Evolutionary conservation across 1,140 invertebrate species (phyloP).

Genomic region (Formica selysi): DNA sequence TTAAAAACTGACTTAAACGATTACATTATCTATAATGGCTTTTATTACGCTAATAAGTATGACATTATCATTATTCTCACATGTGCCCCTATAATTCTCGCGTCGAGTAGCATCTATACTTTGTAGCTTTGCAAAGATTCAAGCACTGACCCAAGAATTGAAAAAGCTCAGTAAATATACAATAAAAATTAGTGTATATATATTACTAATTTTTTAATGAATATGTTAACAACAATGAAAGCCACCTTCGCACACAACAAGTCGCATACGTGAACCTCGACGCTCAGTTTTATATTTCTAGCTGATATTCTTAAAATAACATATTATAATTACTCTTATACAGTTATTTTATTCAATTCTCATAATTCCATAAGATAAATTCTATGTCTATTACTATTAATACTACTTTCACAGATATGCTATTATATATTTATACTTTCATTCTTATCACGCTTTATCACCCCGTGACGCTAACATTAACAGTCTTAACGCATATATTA

Average conservation of each 20-base stretch:
- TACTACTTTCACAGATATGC: constrained; percentile 20
- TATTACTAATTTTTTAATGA: constrained; percentile 18
- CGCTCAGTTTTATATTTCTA: neutral
- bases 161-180: constrained; percentile 19
- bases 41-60: neutral
- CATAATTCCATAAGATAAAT: neutral
- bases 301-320: neutral
- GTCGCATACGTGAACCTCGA: constrained; percentile 36
- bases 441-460: constrained; percentile 2
- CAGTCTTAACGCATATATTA: constrained; percentile 48
- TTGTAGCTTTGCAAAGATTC: constrained; percentile 13
- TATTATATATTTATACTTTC: constrained; percentile 29
- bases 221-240: constrained; percentile 54
- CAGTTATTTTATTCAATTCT: constrained; percentile 14
- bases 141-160: constrained; percentile 4
- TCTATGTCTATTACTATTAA: constrained; percentile 32
- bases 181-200: neutral
- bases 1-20: neutral
- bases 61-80: neutral
- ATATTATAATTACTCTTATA: neutral
- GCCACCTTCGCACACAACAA: constrained; percentile 22
- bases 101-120: constrained; percentile 27
- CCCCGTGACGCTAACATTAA: constrained; percentile 25
- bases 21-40: constrained; percentile 8
- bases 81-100: constrained; percentile 23